Conservation (phyloP, 2,888 invertebrate genomes). For the Sarcophaga variegata region DNA sequence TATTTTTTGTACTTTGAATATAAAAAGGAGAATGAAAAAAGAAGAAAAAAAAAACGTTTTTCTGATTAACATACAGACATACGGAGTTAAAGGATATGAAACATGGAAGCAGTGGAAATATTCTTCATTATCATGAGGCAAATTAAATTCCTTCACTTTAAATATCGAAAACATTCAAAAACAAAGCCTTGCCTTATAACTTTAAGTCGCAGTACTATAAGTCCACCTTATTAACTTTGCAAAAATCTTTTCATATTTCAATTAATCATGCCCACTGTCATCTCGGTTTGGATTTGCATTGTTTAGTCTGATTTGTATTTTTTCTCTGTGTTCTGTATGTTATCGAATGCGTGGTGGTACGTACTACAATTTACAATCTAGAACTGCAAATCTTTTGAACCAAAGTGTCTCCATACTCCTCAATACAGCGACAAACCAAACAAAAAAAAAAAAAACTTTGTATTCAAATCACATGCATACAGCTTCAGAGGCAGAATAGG, state of each 20-base stretch:
- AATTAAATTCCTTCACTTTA: too few relatives aligned
- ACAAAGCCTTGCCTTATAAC: too few relatives aligned
- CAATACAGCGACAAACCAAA: background rate
- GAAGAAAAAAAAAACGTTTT: conserved; percentile 17
- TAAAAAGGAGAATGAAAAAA: background rate
- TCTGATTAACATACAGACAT: conserved; percentile 50
- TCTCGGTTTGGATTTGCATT: background rate
- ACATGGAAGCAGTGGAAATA: conserved; percentile 11
- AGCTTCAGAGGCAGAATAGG: background rate
- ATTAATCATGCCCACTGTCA: background rate
- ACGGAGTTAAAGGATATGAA: conserved; percentile 30
- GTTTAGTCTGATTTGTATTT: background rate
- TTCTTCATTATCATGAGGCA: too few relatives aligned
- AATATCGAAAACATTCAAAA: too few relatives aligned
- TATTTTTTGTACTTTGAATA: conserved; percentile 45
- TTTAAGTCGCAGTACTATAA: too few relatives aligned
- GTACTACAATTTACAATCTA: conserved; percentile 67
- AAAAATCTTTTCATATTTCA: background rate
- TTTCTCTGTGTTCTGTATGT: conserved; percentile 24
- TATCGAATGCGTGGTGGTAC: conserved; percentile 62
- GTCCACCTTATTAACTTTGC: too few relatives aligned
- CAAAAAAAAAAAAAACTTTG: background rate
- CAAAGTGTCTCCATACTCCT: conserved; percentile 62
- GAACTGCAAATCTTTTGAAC: conserved; percentile 68
- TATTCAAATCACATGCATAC: conserved; percentile 53